phyloP scores from a whole-genome alignment of 2,797 vertebrate genomes.

The Sebastes iracundus region DNA sequence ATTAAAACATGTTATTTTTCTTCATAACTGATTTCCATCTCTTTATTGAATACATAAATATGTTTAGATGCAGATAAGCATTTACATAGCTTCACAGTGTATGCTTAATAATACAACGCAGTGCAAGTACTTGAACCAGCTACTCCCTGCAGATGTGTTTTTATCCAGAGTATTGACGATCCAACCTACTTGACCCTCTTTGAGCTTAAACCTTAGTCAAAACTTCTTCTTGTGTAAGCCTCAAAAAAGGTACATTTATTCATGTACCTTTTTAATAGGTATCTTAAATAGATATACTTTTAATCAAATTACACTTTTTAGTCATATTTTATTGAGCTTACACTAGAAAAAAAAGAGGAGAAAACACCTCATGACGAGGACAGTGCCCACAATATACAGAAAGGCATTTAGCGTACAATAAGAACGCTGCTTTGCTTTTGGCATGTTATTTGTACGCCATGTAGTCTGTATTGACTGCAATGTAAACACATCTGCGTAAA shows the following conservation, averaged over 20 bases:
- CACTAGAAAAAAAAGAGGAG: no score
- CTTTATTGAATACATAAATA: conserved; percentile 63
- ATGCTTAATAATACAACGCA: not conserved
- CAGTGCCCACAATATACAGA: no score
- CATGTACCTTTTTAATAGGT: not conserved
- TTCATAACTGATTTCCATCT: conserved; percentile 44
- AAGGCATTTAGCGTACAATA: no score
- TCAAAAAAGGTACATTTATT: not conserved
- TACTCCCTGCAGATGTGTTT: conserved; percentile 7
- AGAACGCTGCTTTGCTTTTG: no score
- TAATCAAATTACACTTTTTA: no score
- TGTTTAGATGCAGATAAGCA: conserved; percentile 61
- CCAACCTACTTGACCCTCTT: conserved; percentile 30
- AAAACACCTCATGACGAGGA: no score
- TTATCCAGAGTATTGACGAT: not conserved
- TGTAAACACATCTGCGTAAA: no score
- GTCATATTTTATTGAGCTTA: no score
- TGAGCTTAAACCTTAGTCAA: not conserved
- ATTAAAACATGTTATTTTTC: conserved; percentile 61
- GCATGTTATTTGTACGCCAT: no score
- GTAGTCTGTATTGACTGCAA: no score
- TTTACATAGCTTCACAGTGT: conserved; percentile 29
- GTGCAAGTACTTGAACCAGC: conserved; percentile 7
- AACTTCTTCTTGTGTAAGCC: not conserved
- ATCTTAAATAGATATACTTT: not conserved